Evolutionary conservation across 2,888 invertebrate genomes (phyloP), one percentile per base, ranked within the genome.

Genomic region (Thereva unica): DNA sequence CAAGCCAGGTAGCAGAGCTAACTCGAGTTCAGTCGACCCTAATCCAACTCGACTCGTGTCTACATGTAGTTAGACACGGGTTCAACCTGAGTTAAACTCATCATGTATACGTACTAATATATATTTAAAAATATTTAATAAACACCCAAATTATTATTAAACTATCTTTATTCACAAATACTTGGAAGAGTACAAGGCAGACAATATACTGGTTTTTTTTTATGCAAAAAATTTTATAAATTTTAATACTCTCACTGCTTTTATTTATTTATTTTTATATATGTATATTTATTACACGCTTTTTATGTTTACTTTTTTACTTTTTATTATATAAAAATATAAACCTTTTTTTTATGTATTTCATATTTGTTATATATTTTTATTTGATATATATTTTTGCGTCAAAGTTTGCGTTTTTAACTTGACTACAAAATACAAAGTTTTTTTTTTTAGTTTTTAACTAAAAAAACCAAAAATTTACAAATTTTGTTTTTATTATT

Each of bases 121-220:
- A 23, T 2, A 23, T 23, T 23, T 23, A 23, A 23, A 23, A 23
- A 23, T 47, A 59, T 59, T 59, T 45, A 35, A n/a, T 3, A 47
- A 7, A 37, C 37, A 59, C 12, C 12, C 47, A 45, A 59, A 59
- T 59, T 10, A 37, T 37, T 23, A 23, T 47, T 59, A 45, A 59
- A 59, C 47, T 59, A 37, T 59, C 34, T 45, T 44, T 59, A n/a
- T 10, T 45, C 47, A 35, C 45, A 45, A 59, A 59, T 45, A 59
- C 47, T 59, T 59, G 57, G 57, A 59, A 59, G 57, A 59, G 34
- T 59, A 59, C 57, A 59, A 59, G 45, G 57, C 57, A 59, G 45
- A 59, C 37, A 59, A 23, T 47, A 59, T 59, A 45, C 57, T 56
- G 56, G 2, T 44, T 56, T 56, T 41, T 56, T 37, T 56, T 56